Evolutionary conservation across 2,888 invertebrate species (phyloP), one percentile per base, ranked within the genome.

Genomic region (Halictus ligatus): DNA sequence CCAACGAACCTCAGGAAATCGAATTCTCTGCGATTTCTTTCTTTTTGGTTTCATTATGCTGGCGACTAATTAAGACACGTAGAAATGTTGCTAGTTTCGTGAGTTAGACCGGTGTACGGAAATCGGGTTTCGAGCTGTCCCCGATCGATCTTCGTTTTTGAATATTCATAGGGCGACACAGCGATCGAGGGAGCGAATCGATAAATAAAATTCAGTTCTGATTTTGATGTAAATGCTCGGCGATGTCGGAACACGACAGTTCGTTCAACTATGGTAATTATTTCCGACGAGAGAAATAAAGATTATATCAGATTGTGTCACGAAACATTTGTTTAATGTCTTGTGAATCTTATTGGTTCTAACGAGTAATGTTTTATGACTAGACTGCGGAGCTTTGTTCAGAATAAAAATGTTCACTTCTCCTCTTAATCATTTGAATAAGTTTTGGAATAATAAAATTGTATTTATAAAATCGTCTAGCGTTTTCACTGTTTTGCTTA

Each of bases 141-240:
- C 2, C 43, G 50, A 58, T 77, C 54, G 25, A 81, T 73, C 46
- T 54, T 40, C 73, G 58, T 73, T 48, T 35, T 35, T 78, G 83
- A 83, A 84, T 84, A 84, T 84, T 84, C 84, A 83, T 67, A 46
- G 71, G 48, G 46, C 7, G 4, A 54, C 54, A 54, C 8, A 8
- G 10, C 3, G 21, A 54, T 54, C 21, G 50, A 54, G 21, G n/a
- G 10, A 54, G 3, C n/a, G 21, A n/a, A 54, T 54, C 54, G n/a
- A 54, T 54, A n/a, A 54, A 54, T 54, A 54, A 21, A 54, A 54
- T n/a, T n/a, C 54, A 54, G 10, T 21, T 54, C 21, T n/a, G 54
- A 54, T 54, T n/a, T 21, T 10, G 10, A 54, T 54, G 54, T 1
- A 10, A 10, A n/a, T n/a, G 54, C 4, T 4, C n/a, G 10, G 10